phyloP scores from a whole-genome alignment of 2,888 invertebrate species.

The Eurytoma californica region DNA sequence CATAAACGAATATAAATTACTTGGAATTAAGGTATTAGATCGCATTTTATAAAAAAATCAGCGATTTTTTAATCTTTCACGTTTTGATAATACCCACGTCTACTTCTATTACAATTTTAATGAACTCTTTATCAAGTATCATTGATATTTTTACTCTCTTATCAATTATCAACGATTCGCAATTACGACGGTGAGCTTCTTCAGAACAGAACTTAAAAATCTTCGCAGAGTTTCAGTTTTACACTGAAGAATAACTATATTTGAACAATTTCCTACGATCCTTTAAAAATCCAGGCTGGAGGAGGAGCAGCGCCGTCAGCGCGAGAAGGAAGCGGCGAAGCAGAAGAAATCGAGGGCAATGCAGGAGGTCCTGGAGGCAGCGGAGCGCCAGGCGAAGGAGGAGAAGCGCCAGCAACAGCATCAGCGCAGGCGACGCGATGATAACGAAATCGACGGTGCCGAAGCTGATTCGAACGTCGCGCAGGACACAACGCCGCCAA shows the following conservation, averaged over 20 bases:
- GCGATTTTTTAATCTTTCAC: too few relatives aligned
- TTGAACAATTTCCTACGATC: neutral
- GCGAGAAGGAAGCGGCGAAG: slow-evolving; percentile 84
- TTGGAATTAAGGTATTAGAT: too few relatives aligned
- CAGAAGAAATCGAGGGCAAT: slow-evolving; percentile 85
- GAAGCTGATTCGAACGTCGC: neutral
- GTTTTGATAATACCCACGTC: too few relatives aligned
- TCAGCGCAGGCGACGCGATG: slow-evolving; percentile 59
- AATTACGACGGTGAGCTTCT: too few relatives aligned
- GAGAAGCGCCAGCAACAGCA: slow-evolving; percentile 75
- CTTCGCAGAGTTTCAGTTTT: neutral
- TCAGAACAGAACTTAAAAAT: neutral
- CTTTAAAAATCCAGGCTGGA: slow-evolving; percentile 75
- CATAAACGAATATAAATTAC: neutral
- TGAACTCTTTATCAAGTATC: too few relatives aligned
- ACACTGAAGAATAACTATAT: neutral
- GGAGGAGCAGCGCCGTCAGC: slow-evolving; percentile 81
- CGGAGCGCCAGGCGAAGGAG: slow-evolving; percentile 81
- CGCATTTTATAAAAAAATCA: too few relatives aligned
- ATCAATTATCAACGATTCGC: too few relatives aligned
- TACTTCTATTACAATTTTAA: too few relatives aligned
- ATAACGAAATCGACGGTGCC: neutral
- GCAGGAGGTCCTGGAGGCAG: slow-evolving; percentile 85
- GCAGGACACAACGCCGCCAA: neutral
- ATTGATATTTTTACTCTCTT: too few relatives aligned